These are phyloP conservation scores for Sarcophaga variegata DNA, from an alignment of 2,888 invertebrate species.

Conservation along the genomic window DNA sequence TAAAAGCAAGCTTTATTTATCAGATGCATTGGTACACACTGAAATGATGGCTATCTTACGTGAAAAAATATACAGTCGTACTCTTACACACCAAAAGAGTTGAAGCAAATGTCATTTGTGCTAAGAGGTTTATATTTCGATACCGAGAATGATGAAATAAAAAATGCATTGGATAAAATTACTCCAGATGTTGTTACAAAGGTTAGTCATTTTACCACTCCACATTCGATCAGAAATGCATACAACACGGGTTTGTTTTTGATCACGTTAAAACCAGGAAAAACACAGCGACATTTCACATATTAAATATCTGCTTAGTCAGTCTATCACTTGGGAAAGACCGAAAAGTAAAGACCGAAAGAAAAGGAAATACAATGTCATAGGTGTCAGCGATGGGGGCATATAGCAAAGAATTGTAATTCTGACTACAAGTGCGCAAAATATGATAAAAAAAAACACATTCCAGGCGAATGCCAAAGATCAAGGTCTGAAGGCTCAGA, in stretches of 20 bases:
- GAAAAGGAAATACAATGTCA: slow-evolving; percentile 1
- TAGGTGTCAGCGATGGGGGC: not conserved
- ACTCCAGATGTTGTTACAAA: not conserved
- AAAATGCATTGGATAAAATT: not conserved
- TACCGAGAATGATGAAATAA: not conserved
- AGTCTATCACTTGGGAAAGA: not conserved
- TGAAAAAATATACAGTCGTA: slow-evolving; percentile 15
- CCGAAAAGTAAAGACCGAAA: not conserved
- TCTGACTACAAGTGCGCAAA: too few relatives aligned
- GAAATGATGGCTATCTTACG: not conserved
- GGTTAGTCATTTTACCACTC: not conserved
- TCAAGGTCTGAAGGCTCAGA: not conserved
- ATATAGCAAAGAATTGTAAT: not conserved
- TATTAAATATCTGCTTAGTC: slow-evolving; percentile 1
- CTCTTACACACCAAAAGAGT: slow-evolving; percentile 18
- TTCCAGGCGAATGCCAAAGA: not conserved
- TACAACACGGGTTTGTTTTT: not conserved
- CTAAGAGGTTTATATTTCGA: not conserved
- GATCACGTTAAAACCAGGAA: not conserved
- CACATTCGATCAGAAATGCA: not conserved
- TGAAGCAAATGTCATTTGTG: not conserved
- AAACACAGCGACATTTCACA: not conserved
- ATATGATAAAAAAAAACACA: too few relatives aligned
- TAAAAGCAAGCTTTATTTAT: slow-evolving; percentile 27
- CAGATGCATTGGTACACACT: slow-evolving; percentile 8